These are phyloP conservation scores for Pitta sordida DNA, from an alignment of 2,113 vertebrate species.

Conservation along the genomic window DNA sequence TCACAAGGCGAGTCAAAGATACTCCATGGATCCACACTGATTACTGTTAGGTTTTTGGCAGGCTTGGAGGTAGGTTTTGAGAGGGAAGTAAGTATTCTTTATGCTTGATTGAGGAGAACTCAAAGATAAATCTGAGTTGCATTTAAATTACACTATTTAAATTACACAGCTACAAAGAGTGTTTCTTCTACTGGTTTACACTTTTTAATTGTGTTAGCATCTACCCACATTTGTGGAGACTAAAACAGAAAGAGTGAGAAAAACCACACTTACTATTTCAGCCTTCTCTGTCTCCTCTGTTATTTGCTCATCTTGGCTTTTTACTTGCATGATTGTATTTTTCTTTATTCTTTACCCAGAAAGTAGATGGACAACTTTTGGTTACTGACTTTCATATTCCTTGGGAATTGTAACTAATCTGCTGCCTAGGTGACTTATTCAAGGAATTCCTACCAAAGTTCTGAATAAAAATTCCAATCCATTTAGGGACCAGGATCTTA, in stretches of 20 bases:
- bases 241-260: neutral
- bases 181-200: neutral
- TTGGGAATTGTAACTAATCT: neutral
- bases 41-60: neutral
- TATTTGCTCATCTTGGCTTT: neutral
- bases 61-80: neutral
- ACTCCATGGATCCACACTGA: neutral
- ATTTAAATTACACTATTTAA: neutral
- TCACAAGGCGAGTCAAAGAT: neutral
- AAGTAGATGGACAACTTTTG: neutral
- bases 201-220: neutral
- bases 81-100: neutral
- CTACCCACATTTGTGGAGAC: neutral
- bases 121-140: neutral
- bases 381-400: neutral
- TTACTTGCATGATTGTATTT: accelerated
- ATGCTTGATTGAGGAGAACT: neutral
- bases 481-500: neutral
- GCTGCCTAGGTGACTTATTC: neutral
- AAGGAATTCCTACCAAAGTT: neutral
- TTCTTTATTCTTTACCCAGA: neutral
- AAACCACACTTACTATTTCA: neutral
- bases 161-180: neutral
- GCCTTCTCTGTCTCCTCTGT: neutral
- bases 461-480: neutral